Conservation (phyloP, 2,888 invertebrate species). For the Xylota sylvarum region DNA sequence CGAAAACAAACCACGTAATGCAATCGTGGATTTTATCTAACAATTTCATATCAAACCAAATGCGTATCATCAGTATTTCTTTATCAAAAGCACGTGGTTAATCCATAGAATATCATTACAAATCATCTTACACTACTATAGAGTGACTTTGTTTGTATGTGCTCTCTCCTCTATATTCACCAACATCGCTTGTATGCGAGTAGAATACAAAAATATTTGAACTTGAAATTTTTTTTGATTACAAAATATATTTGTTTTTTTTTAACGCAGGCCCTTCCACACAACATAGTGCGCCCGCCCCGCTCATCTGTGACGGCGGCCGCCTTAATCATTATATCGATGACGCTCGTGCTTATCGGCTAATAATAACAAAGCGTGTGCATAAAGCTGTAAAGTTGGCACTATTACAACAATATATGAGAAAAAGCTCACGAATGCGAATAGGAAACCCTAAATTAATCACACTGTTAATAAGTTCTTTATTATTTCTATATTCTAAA, state of each 20-base stretch:
- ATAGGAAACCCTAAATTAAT: slow-evolving; percentile 54
- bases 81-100: slow-evolving; percentile 40
- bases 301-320: background rate
- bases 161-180: slow-evolving; percentile 12
- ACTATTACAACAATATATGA: slow-evolving; percentile 44
- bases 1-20: background rate
- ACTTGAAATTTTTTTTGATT: slow-evolving; percentile 68
- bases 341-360: slow-evolving; percentile 44
- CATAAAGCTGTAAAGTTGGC: slow-evolving; percentile 58
- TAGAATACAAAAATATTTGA: slow-evolving; percentile 51
- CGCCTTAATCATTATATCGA: slow-evolving; percentile 1
- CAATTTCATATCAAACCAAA: background rate
- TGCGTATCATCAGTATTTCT: background rate
- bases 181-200: background rate
- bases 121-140: background rate
- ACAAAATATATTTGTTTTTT: slow-evolving; percentile 32
- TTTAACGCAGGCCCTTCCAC: slow-evolving; percentile 51
- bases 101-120: slow-evolving; percentile 7
- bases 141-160: background rate
- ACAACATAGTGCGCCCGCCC: slow-evolving; percentile 5
- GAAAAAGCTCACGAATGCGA: slow-evolving; percentile 48
- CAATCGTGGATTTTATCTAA: background rate
- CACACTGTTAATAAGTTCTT: slow-evolving; percentile 51
- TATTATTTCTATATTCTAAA: slow-evolving; percentile 40
- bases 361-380: slow-evolving; percentile 33